Conservation (phyloP, 2,113 vertebrate species). For the Pycnonotus jocosus region DNA sequence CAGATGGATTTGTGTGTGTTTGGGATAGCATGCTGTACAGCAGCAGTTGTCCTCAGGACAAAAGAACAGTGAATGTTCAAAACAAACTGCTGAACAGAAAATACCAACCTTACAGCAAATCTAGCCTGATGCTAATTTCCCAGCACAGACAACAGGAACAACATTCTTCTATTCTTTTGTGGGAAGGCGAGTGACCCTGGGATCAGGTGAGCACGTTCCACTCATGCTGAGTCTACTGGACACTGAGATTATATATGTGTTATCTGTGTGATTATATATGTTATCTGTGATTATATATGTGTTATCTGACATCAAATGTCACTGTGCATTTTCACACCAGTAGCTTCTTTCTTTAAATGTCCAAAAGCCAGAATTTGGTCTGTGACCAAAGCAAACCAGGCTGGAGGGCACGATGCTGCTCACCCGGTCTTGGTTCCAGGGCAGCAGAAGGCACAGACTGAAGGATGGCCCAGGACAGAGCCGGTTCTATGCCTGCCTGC, state of each 20-base stretch:
- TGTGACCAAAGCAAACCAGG: background rate
- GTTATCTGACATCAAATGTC: background rate
- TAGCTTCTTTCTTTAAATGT: background rate
- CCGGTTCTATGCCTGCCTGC: accelerated
- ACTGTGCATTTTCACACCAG: background rate
- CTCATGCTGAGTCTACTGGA: background rate
- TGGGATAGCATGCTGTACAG: background rate
- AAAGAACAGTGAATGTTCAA: background rate
- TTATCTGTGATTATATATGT: no score
- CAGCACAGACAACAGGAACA: background rate
- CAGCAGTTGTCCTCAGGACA: background rate
- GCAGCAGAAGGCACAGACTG: accelerated
- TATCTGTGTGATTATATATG: no score
- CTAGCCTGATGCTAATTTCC: background rate
- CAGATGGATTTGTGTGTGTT: background rate
- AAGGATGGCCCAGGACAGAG: background rate
- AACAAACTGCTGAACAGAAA: background rate
- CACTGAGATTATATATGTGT: no score
- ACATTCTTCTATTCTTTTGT: accelerated
- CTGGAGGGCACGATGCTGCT: accelerated
- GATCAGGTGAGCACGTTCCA: background rate
- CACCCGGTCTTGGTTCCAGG: background rate
- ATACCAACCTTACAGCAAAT: background rate
- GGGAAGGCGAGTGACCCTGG: background rate
- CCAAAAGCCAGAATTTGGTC: background rate